Evolutionary conservation across 2,888 invertebrate species (phyloP).

Genomic region (Itoplectis maculator): DNA sequence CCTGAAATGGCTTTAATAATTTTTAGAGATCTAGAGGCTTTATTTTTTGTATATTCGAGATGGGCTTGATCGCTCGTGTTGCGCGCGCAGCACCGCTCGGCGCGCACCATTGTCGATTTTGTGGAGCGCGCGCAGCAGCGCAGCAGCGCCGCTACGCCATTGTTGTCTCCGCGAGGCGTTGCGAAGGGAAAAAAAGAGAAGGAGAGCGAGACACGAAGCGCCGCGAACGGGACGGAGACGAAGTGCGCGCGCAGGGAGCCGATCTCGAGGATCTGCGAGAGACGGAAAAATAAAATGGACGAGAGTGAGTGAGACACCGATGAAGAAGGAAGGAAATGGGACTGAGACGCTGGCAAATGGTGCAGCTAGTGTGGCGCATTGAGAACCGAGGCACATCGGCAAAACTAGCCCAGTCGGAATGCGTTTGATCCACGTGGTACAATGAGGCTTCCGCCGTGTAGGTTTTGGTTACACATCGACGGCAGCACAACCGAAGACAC

Average conservation of each 20-base stretch:
- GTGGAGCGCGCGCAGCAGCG: slow-evolving; percentile 58
- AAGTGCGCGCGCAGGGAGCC: not conserved
- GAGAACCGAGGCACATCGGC: not conserved
- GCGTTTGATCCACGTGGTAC: slow-evolving; percentile 25
- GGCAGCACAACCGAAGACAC: not conserved
- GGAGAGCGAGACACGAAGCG: slow-evolving; percentile 8
- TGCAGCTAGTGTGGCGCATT: slow-evolving; percentile 2
- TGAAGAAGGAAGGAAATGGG: slow-evolving; percentile 25
- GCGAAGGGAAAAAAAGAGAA: slow-evolving; percentile 52
- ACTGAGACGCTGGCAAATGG: slow-evolving; percentile 20
- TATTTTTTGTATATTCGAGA: not conserved
- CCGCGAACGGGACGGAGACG: slow-evolving; percentile 8
- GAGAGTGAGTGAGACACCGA: no score
- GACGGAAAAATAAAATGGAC: no score
- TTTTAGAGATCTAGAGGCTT: not conserved
- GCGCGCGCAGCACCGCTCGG: slow-evolving; percentile 21
- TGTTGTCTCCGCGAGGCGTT: slow-evolving; percentile 71
- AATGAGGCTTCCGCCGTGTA: not conserved
- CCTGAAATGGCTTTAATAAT: slow-evolving; percentile 13
- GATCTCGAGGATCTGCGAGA: slow-evolving; percentile 36
- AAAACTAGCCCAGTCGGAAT: slow-evolving; percentile 6
- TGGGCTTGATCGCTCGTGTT: no score
- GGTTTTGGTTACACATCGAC: not conserved
- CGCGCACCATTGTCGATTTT: slow-evolving; percentile 71
- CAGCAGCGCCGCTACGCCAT: slow-evolving; percentile 68